phyloP scores from a whole-genome alignment of 1,140 invertebrate genomes.

The Papilio aristodemus region DNA sequence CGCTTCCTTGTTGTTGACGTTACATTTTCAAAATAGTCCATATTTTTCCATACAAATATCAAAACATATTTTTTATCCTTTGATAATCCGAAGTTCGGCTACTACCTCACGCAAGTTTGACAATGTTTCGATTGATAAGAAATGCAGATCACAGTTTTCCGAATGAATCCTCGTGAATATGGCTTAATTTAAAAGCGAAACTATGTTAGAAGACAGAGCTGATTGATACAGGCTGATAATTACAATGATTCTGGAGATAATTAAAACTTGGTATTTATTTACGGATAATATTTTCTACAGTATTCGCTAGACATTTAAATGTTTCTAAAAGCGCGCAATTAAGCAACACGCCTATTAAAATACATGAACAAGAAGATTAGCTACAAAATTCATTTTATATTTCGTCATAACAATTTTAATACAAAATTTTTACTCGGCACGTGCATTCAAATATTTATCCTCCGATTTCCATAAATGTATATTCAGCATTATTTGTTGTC shows the following conservation, averaged over 20 bases:
- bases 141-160: too few relatives aligned
- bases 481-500: conserved; percentile 12
- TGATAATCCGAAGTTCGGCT: neutral
- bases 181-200: neutral
- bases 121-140: neutral
- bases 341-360: neutral
- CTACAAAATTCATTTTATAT: neutral
- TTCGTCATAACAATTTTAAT: conserved; percentile 9
- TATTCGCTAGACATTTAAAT: neutral
- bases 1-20: neutral
- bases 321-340: neutral
- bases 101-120: neutral
- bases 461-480: conserved; percentile 23
- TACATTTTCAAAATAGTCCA: neutral
- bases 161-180: too few relatives aligned
- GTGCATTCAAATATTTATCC: conserved; percentile 21
- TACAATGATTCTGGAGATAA: too few relatives aligned
- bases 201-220: too few relatives aligned
- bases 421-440: conserved; percentile 11
- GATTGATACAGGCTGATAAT: too few relatives aligned
- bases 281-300: neutral
- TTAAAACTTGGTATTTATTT: too few relatives aligned
- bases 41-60: conserved; percentile 1
- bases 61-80: neutral
- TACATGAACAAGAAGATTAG: neutral